Percentiles rank a stretch among this genome's conserved stretches.
These are phyloP conservation scores for Actinia equina DNA, from an alignment of 64 coral and sea anemone species.

Conservation along the genomic window DNA sequence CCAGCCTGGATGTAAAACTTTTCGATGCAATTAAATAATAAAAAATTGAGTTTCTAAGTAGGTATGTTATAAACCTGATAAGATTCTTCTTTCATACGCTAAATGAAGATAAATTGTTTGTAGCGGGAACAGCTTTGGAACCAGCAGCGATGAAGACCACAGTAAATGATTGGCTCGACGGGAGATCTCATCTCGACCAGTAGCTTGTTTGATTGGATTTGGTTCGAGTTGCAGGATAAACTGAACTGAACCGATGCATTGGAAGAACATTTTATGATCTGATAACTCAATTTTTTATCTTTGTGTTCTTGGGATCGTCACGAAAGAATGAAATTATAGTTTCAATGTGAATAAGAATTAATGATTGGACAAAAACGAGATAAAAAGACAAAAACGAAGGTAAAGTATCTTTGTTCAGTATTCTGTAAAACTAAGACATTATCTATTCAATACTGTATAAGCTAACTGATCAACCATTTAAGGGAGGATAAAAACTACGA, in stretches of 20 bases:
- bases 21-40: neutral
- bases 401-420: neutral
- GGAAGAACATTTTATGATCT: neutral
- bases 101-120: slow-evolving; percentile 16
- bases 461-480: neutral
- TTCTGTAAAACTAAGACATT: neutral
- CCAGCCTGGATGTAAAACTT: no score
- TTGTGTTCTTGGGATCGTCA: neutral
- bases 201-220: neutral
- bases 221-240: neutral
- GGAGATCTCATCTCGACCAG: neutral
- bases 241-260: neutral
- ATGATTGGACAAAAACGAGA: neutral
- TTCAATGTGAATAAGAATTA: no score
- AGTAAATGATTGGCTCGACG: neutral
- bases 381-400: neutral
- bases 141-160: neutral
- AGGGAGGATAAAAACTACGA: neutral
- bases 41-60: neutral
- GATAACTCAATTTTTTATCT: neutral
- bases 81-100: neutral
- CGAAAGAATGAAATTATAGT: neutral
- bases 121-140: slow-evolving; percentile 2
- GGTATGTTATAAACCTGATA: neutral
- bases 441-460: neutral